phyloP scores from a whole-genome alignment of 2,888 invertebrate genomes.

The Alcis repandata region DNA sequence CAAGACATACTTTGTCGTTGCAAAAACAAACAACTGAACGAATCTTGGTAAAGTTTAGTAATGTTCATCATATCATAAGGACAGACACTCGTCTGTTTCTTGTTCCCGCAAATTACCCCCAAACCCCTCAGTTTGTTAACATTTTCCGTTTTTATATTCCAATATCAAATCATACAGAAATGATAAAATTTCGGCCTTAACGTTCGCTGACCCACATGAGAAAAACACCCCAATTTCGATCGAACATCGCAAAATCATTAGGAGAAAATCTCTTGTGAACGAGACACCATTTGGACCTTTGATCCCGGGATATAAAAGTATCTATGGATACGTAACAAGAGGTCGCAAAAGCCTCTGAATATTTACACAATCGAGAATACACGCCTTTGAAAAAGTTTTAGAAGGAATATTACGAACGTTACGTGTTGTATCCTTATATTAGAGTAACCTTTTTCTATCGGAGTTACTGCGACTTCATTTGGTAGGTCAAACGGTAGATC shows the following conservation, averaged over 20 bases:
- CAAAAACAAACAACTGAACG: too few relatives aligned
- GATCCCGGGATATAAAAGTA: conserved; percentile 58
- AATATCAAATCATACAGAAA: conserved; percentile 9
- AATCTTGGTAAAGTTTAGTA: too few relatives aligned
- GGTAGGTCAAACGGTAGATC: conserved; percentile 25
- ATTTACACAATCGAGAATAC: conserved; percentile 35
- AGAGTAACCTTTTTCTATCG: conserved; percentile 11
- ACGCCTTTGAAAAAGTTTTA: conserved; percentile 40
- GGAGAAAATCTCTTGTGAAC: conserved; percentile 67
- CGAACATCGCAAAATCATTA: conserved; percentile 56
- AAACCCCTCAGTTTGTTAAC: too few relatives aligned
- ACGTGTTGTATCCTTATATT: conserved; percentile 11
- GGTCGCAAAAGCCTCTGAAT: conserved; percentile 46
- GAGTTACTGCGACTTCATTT: not conserved
- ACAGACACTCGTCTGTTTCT: too few relatives aligned
- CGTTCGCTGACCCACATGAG: conserved; percentile 21
- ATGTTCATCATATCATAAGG: too few relatives aligned
- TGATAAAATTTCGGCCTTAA: conserved; percentile 9
- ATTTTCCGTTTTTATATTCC: not conserved
- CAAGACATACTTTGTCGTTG: too few relatives aligned
- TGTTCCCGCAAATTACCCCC: too few relatives aligned
- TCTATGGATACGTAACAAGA: conserved; percentile 61
- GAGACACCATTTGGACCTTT: conserved; percentile 66
- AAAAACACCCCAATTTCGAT: conserved; percentile 32
- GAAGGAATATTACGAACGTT: conserved; percentile 26